phyloP scores from a whole-genome alignment of 2,113 vertebrate species.

The human region DNA sequence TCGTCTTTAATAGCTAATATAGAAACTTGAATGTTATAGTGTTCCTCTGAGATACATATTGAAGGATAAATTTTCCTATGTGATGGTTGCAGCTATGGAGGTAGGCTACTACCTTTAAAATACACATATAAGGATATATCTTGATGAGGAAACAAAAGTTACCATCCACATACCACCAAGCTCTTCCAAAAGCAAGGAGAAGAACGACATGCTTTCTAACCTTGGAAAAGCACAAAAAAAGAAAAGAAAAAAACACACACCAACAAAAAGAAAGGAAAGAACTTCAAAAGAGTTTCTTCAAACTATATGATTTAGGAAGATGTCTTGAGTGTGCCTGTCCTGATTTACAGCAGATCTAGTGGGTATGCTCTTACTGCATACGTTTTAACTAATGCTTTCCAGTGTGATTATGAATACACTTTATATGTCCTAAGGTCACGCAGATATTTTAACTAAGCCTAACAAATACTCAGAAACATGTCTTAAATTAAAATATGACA shows the following conservation, averaged over 20 bases:
- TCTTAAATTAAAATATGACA: not conserved
- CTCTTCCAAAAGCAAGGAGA: not conserved
- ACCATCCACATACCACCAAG: not conserved
- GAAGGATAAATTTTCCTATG: slow-evolving; percentile 49
- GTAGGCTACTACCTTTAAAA: not conserved
- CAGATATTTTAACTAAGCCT: not conserved
- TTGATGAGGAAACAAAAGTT: not conserved
- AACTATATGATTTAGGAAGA: not conserved
- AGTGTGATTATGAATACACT: not conserved
- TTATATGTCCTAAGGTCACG: not conserved
- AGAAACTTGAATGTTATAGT: slow-evolving; percentile 54
- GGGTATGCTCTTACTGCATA: not conserved
- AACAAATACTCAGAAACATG: not conserved
- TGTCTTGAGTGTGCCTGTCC: not conserved
- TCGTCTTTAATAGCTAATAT: slow-evolving; percentile 67
- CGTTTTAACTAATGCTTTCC: not conserved
- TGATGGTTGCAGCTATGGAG: not conserved
- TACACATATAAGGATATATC: not conserved
- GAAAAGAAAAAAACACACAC: not conserved
- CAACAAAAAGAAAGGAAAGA: not conserved
- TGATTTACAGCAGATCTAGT: not conserved
- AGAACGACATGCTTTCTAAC: not conserved
- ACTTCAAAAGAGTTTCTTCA: not conserved
- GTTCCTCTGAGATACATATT: slow-evolving; percentile 48
- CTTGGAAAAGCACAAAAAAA: not conserved